Base-by-base conservation (phyloP, 2,888 invertebrate species). In the Caprella mutica region DNA sequence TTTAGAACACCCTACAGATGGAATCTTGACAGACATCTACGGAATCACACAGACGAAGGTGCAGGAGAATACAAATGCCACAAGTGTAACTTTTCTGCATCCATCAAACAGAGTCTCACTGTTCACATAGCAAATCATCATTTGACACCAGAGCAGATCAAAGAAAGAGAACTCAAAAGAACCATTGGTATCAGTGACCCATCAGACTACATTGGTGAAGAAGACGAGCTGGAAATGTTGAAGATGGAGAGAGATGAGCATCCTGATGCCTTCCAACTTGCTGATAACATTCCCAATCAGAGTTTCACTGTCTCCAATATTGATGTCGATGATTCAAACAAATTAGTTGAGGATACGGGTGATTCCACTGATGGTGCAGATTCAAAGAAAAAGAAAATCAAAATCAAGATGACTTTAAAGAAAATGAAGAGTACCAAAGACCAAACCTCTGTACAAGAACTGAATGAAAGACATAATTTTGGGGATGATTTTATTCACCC, bases 21-120 rank as follows among this genome's bases (percentile, higher is more conserved):
- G 85, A 93, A 93, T 75, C 77, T 90, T 73, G 93, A 93, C 72
- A 80, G 93, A 6, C 94, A 94, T 72, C 86, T 87, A 78, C 86
- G 87, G 74, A 90, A 90, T 72, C 91, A 92, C 75, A 85, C 66
- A 21, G 88, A 88, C 3, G 81, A 78, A 55, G 26, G 26, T n/a
- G 89, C 88, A n/a, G 66, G 66, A 8, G 82, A 83, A 64, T 87
- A 86, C 74, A 81, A 83, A 69, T 91, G 91, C 73, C 82, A 84
- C 40, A 83, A 85, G 67, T 91, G 91, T 73, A 87, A 88, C 73
- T 91, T 91, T 72, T 86, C 87, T 12, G 88, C 90, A 33, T 88
- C 90, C 70, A 90, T 90, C 72, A 86, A 89, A 72, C 90, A 91
- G 72, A 89, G 88, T 71, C 75, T 91, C 70, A 90, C 90, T 17